Evolutionary conservation across 1,140 invertebrate species (phyloP).

Genomic region (Oppia nitens): DNA sequence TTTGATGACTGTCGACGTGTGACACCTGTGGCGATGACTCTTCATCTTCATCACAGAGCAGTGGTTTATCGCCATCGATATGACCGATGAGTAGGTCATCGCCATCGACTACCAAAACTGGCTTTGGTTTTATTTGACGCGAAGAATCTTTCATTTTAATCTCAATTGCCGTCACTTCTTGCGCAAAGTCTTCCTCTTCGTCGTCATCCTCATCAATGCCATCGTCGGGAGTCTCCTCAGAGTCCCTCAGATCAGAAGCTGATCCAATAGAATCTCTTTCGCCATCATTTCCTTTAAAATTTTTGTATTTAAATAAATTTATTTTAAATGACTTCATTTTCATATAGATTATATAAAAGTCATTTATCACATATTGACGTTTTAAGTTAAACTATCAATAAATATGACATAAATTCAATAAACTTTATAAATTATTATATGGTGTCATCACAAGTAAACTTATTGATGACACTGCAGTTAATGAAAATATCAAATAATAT

Average conservation of each 20-base stretch:
- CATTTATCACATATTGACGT: too few relatives aligned
- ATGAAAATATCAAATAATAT: too few relatives aligned
- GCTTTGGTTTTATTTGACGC: background rate
- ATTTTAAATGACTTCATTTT: too few relatives aligned
- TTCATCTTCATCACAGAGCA: conserved; percentile 48
- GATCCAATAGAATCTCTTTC: conserved; percentile 43
- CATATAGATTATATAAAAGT: too few relatives aligned
- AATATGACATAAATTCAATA: too few relatives aligned
- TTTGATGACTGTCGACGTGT: background rate
- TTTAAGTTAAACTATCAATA: too few relatives aligned
- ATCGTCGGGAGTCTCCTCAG: conserved; percentile 30
- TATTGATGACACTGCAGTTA: too few relatives aligned
- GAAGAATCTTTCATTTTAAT: background rate
- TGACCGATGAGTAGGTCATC: conserved; percentile 45
- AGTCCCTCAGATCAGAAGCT: conserved; percentile 46
- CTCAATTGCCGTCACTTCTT: conserved; percentile 1
- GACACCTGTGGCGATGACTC: background rate
- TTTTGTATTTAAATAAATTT: too few relatives aligned
- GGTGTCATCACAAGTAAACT: too few relatives aligned
- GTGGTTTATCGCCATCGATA: conserved; percentile 55
- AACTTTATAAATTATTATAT: too few relatives aligned
- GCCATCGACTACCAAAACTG: conserved; percentile 6
- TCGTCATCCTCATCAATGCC: conserved; percentile 35
- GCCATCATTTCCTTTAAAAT: background rate
- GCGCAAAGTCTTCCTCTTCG: conserved; percentile 30